A percentile compares a stretch with the other conserved stretches of the same genome.
Conservation (phyloP, 2,113 vertebrate genomes). For the Eulemur macaco region DNA sequence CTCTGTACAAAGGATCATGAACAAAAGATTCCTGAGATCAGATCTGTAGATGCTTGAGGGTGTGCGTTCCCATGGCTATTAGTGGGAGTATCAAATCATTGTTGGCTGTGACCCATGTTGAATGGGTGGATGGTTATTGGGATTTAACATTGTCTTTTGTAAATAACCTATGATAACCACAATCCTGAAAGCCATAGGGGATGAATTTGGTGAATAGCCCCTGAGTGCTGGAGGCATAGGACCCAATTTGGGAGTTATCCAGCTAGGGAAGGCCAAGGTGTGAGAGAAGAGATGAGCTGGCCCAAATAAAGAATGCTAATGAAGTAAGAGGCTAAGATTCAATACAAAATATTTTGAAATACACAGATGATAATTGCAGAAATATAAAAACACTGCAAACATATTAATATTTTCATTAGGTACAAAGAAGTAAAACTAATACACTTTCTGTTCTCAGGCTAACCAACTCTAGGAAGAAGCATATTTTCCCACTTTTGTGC, state of each 20-base stretch:
- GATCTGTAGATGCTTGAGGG: background rate
- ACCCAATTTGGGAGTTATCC: background rate
- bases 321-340: background rate
- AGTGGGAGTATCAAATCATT: background rate
- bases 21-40: background rate
- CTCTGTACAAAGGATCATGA: background rate
- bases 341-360: background rate
- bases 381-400: background rate
- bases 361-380: background rate
- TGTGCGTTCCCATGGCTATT: background rate
- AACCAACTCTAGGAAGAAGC: background rate
- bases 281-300: background rate
- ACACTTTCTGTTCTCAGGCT: background rate
- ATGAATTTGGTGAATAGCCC: background rate
- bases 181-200: background rate
- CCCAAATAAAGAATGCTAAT: background rate
- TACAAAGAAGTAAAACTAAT: background rate
- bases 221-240: fast-evolving
- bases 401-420: background rate
- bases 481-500: background rate
- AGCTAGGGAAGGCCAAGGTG: background rate
- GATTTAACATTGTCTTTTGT: background rate
- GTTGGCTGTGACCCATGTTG: background rate
- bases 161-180: background rate
- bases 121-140: background rate